Percentiles rank a stretch among this genome's conserved stretches.
phyloP scores from a whole-genome alignment of 2,113 vertebrate genomes.

The Tinamus guttatus region DNA sequence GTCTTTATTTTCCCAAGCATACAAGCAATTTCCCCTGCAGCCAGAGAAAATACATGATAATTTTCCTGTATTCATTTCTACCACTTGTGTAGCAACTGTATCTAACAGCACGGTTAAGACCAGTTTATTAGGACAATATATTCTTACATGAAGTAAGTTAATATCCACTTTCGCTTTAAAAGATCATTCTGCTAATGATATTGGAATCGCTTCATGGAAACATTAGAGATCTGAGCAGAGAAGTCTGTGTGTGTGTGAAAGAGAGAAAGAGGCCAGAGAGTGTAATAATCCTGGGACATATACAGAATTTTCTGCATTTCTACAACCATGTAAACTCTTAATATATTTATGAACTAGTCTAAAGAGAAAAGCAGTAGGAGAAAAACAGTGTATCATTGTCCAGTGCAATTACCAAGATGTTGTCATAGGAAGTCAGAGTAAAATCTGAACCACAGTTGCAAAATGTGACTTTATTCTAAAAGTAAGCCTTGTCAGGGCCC shows the following conservation, averaged over 20 bases:
- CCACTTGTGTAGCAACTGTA: conserved; percentile 1
- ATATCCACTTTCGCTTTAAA: conserved; percentile 16
- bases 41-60: conserved; percentile 6
- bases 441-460: not conserved
- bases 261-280: not conserved
- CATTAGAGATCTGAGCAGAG: not conserved
- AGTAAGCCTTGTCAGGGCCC: not conserved
- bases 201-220: conserved; percentile 3
- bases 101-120: not conserved
- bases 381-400: not conserved
- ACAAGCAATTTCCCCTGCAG: conserved; percentile 14
- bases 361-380: not conserved
- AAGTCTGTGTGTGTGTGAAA: not conserved
- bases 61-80: conserved; percentile 14
- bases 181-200: not conserved
- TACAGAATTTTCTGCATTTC: not conserved
- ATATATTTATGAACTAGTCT: not conserved
- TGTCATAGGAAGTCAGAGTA: not conserved
- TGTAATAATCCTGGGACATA: not conserved
- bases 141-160: not conserved
- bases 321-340: not conserved
- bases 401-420: not conserved
- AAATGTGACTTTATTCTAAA: not conserved
- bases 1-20: conserved; percentile 39
- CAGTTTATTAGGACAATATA: conserved; percentile 13